Evolutionary conservation across 2,888 invertebrate genomes (phyloP).

Genomic region (Carpatolechia fugitivella): DNA sequence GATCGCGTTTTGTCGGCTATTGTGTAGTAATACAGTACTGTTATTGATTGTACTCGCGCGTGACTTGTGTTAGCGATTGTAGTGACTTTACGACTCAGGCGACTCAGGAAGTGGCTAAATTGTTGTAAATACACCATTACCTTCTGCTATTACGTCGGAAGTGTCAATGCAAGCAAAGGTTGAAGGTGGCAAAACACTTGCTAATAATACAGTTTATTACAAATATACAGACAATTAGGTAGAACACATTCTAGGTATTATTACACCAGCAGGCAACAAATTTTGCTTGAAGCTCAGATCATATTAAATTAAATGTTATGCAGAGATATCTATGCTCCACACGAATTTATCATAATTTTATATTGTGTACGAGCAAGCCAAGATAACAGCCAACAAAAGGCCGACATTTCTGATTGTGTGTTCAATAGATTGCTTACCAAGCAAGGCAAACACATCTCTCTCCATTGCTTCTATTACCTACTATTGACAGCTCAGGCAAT

Average conservation of each 20-base stretch:
- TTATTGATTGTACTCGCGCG: constrained; percentile 75
- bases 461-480: background rate
- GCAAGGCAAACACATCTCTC: background rate
- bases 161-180: constrained; percentile 7
- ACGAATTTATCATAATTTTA: no score
- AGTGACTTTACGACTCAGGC: constrained; percentile 29
- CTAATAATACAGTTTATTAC: background rate
- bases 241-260: no score
- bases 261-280: no score
- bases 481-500: constrained; percentile 8
- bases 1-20: constrained; percentile 68
- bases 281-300: no score
- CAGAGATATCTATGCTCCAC: no score
- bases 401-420: constrained; percentile 7
- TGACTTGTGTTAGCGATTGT: constrained; percentile 72
- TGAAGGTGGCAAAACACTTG: constrained; percentile 3
- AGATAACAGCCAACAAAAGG: constrained; percentile 1
- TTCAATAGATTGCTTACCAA: constrained; percentile 4
- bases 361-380: background rate
- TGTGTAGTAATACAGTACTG: constrained; percentile 72
- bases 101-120: constrained; percentile 8
- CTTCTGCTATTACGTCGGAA: background rate
- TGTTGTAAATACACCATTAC: constrained; percentile 10
- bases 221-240: no score
- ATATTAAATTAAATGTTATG: no score